Evolutionary conservation across 2,888 invertebrate species (phyloP).

Genomic region (Psococerastis gibbosa): DNA sequence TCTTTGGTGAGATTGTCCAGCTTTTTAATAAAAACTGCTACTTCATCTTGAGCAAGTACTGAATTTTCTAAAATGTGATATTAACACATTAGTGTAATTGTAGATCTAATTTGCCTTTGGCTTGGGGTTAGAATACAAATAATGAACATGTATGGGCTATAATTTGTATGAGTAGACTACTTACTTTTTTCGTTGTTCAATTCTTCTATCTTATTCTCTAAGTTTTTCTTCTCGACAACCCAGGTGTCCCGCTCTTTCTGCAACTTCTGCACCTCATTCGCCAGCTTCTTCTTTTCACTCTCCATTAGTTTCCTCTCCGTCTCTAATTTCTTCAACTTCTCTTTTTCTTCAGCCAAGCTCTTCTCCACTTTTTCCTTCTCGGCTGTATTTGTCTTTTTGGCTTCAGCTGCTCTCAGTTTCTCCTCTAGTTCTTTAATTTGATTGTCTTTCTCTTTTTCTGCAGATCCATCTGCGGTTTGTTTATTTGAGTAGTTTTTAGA

Average conservation of each 20-base stretch:
- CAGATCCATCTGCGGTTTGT: conserved; percentile 22
- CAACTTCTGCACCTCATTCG: conserved; percentile 30
- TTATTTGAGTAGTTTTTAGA: conserved; percentile 26
- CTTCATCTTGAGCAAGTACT: conserved; percentile 26
- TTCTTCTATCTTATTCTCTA: conserved; percentile 38
- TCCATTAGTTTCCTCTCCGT: conserved; percentile 33
- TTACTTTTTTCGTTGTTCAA: conserved; percentile 40
- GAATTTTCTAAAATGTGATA: conserved; percentile 1
- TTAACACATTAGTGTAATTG: conserved; percentile 5
- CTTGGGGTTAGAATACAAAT: no score
- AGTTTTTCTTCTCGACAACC: conserved; percentile 31
- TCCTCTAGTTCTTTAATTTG: conserved; percentile 23
- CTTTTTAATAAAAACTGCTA: conserved; percentile 36
- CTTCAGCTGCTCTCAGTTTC: conserved; percentile 22
- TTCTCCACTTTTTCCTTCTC: conserved; percentile 19
- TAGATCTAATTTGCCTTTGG: no score
- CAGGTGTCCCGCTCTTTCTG: conserved; percentile 29
- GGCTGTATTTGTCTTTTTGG: conserved; percentile 17
- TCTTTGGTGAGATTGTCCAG: conserved; percentile 44
- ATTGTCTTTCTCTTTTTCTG: neutral
- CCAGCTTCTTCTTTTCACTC: conserved; percentile 32
- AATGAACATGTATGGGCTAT: no score
- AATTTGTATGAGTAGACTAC: conserved; percentile 19
- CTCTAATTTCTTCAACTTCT: conserved; percentile 24
- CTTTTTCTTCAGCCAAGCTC: conserved; percentile 19